Percentiles rank a stretch among this genome's conserved stretches.
These are phyloP conservation scores for Pachyrhynchus sulphureomaculatus DNA, from an alignment of 1,140 invertebrate species.

Conservation along the genomic window DNA sequence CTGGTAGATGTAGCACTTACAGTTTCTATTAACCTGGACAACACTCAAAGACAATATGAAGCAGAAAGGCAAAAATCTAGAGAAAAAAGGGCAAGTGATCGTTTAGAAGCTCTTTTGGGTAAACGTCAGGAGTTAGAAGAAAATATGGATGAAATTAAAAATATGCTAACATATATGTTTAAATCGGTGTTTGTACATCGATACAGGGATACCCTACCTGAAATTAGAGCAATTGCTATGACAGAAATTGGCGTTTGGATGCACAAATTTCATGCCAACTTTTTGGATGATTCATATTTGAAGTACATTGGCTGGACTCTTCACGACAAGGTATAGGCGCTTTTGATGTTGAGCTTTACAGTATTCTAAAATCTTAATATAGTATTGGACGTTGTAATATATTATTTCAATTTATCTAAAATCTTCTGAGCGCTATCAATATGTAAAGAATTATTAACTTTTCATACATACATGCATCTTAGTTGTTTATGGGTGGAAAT, in stretches of 20 bases:
- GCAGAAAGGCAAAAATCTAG: constrained; percentile 87
- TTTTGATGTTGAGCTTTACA: no score
- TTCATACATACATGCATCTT: no score
- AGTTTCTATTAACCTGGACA: constrained; percentile 94
- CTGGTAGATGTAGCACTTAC: constrained; percentile 96
- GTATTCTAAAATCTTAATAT: no score
- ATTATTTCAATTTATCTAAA: no score
- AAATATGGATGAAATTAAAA: constrained; percentile 99
- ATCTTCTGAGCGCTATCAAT: no score
- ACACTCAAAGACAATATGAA: constrained; percentile 97
- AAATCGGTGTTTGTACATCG: constrained; percentile 99
- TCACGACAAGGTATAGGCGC: constrained; percentile 93
- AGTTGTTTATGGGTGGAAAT: no score
- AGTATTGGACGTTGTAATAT: no score
- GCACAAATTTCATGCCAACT: constrained; percentile 97
- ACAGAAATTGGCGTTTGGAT: constrained; percentile 99
- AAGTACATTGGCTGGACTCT: constrained; percentile 99
- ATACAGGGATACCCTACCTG: constrained; percentile 89
- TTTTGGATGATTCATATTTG: constrained; percentile 95
- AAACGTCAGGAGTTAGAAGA: constrained; percentile 96
- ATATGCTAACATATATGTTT: constrained; percentile 99
- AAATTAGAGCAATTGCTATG: constrained; percentile 98
- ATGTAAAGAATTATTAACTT: no score
- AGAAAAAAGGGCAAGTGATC: constrained; percentile 73
- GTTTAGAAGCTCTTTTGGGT: constrained; percentile 87